phyloP scores from a whole-genome alignment of 2,113 vertebrate species.

The Corythornis vintsioides region DNA sequence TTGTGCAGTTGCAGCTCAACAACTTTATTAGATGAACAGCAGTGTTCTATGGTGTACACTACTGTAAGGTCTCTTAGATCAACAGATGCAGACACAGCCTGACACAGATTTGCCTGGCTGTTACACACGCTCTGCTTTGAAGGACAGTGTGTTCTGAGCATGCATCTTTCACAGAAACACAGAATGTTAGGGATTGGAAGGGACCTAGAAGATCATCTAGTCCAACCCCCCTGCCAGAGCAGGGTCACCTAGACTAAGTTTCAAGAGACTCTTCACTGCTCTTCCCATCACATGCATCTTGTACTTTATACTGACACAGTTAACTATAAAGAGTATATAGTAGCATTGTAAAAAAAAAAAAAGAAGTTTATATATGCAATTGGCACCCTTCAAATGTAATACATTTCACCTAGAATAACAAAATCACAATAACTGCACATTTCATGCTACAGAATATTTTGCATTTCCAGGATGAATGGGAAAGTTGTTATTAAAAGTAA shows the following conservation, averaged over 20 bases:
- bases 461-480: background rate
- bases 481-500: background rate
- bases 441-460: background rate
- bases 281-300: accelerated
- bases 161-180: background rate
- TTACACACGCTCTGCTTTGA: background rate
- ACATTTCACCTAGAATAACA: background rate
- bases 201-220: no score
- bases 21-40: background rate
- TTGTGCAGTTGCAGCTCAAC: background rate
- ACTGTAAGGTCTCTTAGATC: background rate
- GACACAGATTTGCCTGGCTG: background rate
- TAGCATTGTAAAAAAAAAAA: background rate
- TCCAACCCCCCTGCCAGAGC: no score
- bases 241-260: background rate
- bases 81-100: background rate
- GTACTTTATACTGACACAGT: background rate
- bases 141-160: background rate
- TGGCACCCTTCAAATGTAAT: background rate
- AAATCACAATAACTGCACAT: background rate
- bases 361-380: background rate
- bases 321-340: background rate
- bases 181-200: background rate
- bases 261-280: background rate
- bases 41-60: background rate